phyloP scores from a whole-genome alignment of 1,140 invertebrate species.

The Anadara kagoshimensis region DNA sequence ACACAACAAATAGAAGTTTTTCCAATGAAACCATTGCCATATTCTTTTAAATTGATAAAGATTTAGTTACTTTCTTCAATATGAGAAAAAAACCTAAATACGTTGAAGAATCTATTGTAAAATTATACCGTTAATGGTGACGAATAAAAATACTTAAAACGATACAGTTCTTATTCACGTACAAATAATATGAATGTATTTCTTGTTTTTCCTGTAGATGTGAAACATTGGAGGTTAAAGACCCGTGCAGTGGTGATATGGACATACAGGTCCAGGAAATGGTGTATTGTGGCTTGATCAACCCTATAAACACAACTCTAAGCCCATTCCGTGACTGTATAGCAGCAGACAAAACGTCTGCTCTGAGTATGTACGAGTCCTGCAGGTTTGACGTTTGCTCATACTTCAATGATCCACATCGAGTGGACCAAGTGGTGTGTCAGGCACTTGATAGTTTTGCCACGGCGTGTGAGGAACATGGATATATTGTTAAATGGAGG shows the following conservation, averaged over 20 bases:
- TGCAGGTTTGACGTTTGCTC: constrained; percentile 38
- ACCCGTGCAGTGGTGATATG: constrained; percentile 26
- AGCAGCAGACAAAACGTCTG: background rate
- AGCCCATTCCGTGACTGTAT: constrained; percentile 38
- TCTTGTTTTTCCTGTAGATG: constrained; percentile 22
- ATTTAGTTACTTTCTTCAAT: too few species aligned
- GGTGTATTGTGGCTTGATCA: constrained; percentile 29
- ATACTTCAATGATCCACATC: constrained; percentile 21
- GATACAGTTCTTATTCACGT: too few species aligned
- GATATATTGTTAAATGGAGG: constrained; percentile 30
- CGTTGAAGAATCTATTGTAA: too few species aligned
- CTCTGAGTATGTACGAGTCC: constrained; percentile 27
- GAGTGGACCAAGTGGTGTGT: constrained; percentile 19
- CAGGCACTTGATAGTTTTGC: constrained; percentile 31
- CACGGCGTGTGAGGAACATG: constrained; percentile 26
- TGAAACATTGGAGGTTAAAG: constrained; percentile 15
- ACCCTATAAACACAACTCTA: constrained; percentile 5
- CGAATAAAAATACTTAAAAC: too few species aligned
- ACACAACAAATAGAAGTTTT: too few species aligned
- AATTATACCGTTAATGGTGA: too few species aligned
- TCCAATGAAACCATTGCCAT: too few species aligned
- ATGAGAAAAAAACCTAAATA: too few species aligned
- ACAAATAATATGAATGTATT: background rate
- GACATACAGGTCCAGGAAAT: constrained; percentile 18
- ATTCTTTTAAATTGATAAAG: too few species aligned